These are phyloP conservation scores for Baccha elongata DNA, from an alignment of 2,888 invertebrate genomes.

Conservation along the genomic window DNA sequence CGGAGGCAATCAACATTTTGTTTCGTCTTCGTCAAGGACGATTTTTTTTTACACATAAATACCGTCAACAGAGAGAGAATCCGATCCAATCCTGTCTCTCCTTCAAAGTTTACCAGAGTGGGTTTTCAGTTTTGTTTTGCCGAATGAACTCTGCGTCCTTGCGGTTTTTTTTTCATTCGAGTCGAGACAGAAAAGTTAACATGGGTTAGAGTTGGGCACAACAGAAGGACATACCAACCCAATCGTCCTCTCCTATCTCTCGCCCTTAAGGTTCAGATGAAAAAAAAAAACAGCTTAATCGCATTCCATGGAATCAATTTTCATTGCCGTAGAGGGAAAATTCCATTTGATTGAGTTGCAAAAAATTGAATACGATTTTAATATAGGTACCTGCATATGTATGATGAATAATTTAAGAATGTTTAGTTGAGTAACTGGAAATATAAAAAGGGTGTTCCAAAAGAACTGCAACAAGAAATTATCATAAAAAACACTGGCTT, in stretches of 20 bases:
- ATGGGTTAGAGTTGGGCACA: background rate
- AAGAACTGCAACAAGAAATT: no score
- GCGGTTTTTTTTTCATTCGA: constrained; percentile 23
- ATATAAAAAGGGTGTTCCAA: no score
- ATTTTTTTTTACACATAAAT: no score
- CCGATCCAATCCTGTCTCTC: background rate
- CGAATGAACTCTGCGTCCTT: constrained; percentile 24
- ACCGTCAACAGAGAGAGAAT: background rate
- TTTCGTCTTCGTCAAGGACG: constrained; percentile 22
- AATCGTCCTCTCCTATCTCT: no score
- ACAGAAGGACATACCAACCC: constrained; percentile 32
- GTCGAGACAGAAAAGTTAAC: constrained; percentile 34
- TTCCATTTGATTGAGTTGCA: constrained; percentile 60
- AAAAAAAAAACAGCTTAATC: constrained; percentile 27
- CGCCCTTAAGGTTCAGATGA: no score
- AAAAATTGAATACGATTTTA: constrained; percentile 67
- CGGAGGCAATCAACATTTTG: constrained; percentile 18
- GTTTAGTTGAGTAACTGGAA: no score
- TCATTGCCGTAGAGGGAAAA: constrained; percentile 55
- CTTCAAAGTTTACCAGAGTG: background rate
- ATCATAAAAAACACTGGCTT: no score
- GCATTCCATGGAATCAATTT: constrained; percentile 54
- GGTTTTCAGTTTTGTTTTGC: background rate
- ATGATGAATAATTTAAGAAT: constrained; percentile 61
- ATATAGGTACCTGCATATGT: no score